Evolutionary conservation across 2,113 vertebrate species (phyloP).

Genomic region (Pyxicephalus adspersus): DNA sequence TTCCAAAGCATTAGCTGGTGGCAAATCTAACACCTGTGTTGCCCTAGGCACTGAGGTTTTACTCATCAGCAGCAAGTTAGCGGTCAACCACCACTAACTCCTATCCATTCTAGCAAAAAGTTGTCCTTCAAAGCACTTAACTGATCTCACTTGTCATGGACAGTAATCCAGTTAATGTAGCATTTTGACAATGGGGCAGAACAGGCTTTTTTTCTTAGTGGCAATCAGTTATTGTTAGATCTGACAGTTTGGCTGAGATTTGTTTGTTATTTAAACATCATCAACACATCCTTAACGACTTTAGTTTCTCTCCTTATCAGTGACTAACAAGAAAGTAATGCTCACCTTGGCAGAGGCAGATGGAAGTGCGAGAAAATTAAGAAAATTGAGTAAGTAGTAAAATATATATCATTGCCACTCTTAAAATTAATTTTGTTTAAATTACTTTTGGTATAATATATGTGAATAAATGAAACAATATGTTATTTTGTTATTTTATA

Average conservation of each 20-base stretch:
- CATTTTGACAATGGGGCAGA: constrained; percentile 55
- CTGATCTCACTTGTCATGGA: constrained; percentile 60
- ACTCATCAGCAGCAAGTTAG: constrained; percentile 53
- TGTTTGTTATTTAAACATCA: constrained; percentile 58
- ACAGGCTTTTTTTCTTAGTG: constrained; percentile 34
- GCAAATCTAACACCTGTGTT: constrained; percentile 58
- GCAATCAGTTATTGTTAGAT: constrained; percentile 57
- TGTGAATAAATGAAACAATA: too few relatives aligned
- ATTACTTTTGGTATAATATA: too few relatives aligned
- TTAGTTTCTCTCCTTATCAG: constrained; percentile 54
- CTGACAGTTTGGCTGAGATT: constrained; percentile 54
- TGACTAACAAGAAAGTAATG: constrained; percentile 54
- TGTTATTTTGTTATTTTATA: too few relatives aligned
- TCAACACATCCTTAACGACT: constrained; percentile 53
- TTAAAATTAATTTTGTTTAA: too few relatives aligned
- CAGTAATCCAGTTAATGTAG: constrained; percentile 60
- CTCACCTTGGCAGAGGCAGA: constrained; percentile 19
- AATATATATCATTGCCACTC: too few relatives aligned
- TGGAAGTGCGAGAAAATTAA: constrained; percentile 37
- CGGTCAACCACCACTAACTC: constrained; percentile 55
- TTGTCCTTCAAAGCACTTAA: constrained; percentile 59
- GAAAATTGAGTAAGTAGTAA: constrained; percentile 53
- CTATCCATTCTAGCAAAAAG: constrained; percentile 56
- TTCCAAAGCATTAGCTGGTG: constrained; percentile 48
- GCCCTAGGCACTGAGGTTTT: constrained; percentile 51